Base-by-base conservation (phyloP, 2,797 vertebrate species). In the Octomys mimax region DNA sequence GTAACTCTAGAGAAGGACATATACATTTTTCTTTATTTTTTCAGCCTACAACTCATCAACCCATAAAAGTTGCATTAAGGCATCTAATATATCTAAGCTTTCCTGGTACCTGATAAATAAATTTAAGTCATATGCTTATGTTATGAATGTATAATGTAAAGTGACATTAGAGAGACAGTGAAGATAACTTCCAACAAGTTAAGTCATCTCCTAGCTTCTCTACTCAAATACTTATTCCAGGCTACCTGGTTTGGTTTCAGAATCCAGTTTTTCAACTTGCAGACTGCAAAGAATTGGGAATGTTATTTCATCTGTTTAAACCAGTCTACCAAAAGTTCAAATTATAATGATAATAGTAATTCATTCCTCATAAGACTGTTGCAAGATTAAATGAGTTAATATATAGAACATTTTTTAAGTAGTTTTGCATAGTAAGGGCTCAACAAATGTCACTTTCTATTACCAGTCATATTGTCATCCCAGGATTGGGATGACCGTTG, bases 351-450 rank as follows among this genome's bases (percentile, higher is more conserved):
- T n/a, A 75, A 81, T 73, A 81, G 87, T 75, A 90, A 49, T 18
- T 26, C 6, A 92, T 52, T 79, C 49, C 11, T 1, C 54, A 54
- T 26, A 68, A 92, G 6, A 5, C 28, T 78, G 19, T 66, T 79
- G 28, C 28, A 92, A 66, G 70, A 94, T 54, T 83, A 84, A 94
- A 84, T 39, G 19, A 96, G 16, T 59, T 79, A 84, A 95, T 70
- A n/a, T 5, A 87, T 4, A 21, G 13, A 42, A 71, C 21, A 42
- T 66, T 42, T 89, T 71, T 82, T 57, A 39, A 81, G 26, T 46
- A 77, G 54, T 57, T 33, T 10, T 57, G n/a, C 28, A 39, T 52
- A 86, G 46, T 82, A 79, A 82, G 11, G 57, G 39, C 39, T 61
- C 88, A 59, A 66, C 31, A 79, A 92, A 52, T 64, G 11, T 70